Percentiles rank a stretch among this genome's conserved stretches.
Conservation (phyloP, 2,113 vertebrate species). For the Chaetura pelagica region DNA sequence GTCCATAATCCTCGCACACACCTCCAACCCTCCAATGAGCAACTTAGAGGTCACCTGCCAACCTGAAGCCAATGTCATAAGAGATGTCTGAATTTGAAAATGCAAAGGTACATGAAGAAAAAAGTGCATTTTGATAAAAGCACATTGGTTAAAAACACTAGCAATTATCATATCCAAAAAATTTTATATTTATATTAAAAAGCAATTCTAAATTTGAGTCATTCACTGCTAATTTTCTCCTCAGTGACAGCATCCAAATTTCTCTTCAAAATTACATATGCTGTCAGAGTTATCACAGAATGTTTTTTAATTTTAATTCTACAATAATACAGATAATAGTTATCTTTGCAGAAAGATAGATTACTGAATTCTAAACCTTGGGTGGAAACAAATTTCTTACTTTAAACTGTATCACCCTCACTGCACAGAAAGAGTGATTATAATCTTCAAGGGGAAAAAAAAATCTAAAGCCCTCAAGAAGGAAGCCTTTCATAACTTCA, state of each 20-base stretch:
- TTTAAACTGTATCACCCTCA: constrained; percentile 36
- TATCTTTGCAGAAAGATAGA: constrained; percentile 34
- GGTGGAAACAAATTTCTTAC: constrained; percentile 58
- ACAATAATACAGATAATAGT: not conserved
- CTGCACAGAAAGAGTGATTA: constrained; percentile 50
- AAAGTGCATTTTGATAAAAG: not conserved
- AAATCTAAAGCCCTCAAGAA: constrained; percentile 51
- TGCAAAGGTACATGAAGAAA: not conserved
- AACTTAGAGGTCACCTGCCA: not conserved
- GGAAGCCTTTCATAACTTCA: constrained; percentile 70
- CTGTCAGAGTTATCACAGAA: not conserved
- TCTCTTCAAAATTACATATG: constrained; percentile 1
- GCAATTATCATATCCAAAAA: not conserved
- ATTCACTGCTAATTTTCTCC: not conserved
- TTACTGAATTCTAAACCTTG: constrained; percentile 44
- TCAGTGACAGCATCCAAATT: not conserved
- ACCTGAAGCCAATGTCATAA: not conserved
- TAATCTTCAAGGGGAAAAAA: not conserved
- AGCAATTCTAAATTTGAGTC: not conserved
- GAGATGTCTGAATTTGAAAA: not conserved
- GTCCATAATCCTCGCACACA: not conserved
- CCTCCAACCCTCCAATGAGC: not conserved
- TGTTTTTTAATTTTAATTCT: constrained; percentile 27
- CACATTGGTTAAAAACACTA: not conserved
- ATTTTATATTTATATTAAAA: not conserved